A percentile compares a stretch with the other conserved stretches of the same genome.
Evolutionary conservation across 2,113 vertebrate genomes (phyloP).

Genomic region (Lynx canadensis): DNA sequence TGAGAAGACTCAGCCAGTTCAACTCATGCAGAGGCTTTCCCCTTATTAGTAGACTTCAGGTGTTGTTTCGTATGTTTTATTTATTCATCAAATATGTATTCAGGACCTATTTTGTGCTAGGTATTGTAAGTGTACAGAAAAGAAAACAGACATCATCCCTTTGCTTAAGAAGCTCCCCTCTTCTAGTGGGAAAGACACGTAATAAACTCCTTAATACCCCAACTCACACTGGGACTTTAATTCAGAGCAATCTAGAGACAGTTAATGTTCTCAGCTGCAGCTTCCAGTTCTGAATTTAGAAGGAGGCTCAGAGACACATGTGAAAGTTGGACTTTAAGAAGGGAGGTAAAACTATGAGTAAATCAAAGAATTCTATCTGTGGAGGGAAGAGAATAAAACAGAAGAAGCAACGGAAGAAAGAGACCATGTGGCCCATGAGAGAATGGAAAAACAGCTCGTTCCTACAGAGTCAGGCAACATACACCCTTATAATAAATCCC

Average conservation of each 20-base stretch:
- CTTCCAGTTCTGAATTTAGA: conserved; percentile 29
- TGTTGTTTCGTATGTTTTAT: conserved; percentile 3
- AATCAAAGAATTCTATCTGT: conserved; percentile 23
- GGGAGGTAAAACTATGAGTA: not conserved
- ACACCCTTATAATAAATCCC: not conserved
- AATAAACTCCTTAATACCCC: not conserved
- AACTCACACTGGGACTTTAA: not conserved
- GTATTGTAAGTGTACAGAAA: not conserved
- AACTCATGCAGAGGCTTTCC: not conserved
- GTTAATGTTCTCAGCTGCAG: not conserved
- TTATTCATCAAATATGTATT: conserved; percentile 36
- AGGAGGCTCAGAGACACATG: not conserved
- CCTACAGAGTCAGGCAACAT: not conserved
- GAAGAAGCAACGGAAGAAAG: not conserved
- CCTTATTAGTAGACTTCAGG: not conserved
- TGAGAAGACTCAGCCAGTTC: conserved; percentile 29
- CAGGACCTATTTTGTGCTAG: not conserved
- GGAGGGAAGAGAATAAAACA: conserved; percentile 19
- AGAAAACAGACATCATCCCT: not conserved
- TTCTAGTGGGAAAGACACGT: not conserved
- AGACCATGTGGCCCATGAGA: not conserved
- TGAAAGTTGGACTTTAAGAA: not conserved
- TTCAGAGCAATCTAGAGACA: not conserved
- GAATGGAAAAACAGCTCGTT: not conserved
- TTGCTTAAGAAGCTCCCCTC: not conserved